These are phyloP conservation scores for Omphaloscelis lunosa DNA, from an alignment of 2,888 invertebrate species.

Conservation along the genomic window DNA sequence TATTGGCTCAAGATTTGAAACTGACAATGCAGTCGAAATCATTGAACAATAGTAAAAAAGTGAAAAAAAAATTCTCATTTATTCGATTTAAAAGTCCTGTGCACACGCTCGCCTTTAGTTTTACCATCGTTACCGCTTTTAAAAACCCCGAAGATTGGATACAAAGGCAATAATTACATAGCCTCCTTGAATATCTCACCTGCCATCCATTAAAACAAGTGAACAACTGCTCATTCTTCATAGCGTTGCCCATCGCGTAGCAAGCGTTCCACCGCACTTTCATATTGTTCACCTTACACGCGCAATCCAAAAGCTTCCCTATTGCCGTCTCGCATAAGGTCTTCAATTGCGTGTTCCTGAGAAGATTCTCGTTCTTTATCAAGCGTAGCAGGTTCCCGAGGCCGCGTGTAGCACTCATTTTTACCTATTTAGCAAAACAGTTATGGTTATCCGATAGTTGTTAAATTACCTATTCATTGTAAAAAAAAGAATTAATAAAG, in stretches of 20 bases:
- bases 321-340: conserved; percentile 91
- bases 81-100: background rate
- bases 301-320: conserved; percentile 92
- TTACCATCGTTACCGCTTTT: background rate
- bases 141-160: fast-evolving
- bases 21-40: background rate
- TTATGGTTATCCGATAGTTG: background rate
- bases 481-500: no score
- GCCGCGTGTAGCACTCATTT: conserved; percentile 95
- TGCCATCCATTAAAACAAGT: conserved; percentile 89
- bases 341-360: conserved; percentile 86
- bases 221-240: conserved; percentile 91
- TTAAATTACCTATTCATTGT: background rate
- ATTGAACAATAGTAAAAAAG: background rate
- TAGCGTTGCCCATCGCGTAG: conserved; percentile 95
- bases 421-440: conserved; percentile 77
- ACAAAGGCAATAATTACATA: background rate
- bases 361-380: conserved; percentile 88
- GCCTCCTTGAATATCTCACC: conserved; percentile 72
- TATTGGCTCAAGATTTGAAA: background rate
- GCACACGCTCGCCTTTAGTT: background rate
- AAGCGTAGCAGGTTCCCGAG: conserved; percentile 95
- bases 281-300: conserved; percentile 93
- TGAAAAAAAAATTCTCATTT: background rate
- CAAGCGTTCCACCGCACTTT: conserved; percentile 98